These are phyloP conservation scores for Mirounga angustirostris DNA, from an alignment of 2,113 vertebrate species.

Conservation along the genomic window DNA sequence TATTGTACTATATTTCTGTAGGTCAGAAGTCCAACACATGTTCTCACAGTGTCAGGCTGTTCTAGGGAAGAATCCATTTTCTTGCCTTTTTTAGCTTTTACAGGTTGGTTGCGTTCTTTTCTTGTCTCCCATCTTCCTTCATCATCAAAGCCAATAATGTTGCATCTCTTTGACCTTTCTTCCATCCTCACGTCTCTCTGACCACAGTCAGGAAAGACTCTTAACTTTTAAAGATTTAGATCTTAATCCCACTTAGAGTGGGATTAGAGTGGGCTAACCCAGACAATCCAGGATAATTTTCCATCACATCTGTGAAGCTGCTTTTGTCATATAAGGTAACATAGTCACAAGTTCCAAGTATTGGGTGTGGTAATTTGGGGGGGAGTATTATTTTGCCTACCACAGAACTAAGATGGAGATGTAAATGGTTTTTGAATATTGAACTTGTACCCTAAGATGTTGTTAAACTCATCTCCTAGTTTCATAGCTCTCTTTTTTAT, in stretches of 20 bases:
- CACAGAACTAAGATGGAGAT: neutral
- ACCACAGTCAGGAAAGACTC: neutral
- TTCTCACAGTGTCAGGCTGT: neutral
- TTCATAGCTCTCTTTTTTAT: neutral
- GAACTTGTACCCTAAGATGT: neutral
- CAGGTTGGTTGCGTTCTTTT: neutral
- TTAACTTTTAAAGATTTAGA: neutral
- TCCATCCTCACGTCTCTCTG: neutral
- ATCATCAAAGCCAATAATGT: neutral
- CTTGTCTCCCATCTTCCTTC: neutral
- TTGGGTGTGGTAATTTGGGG: neutral
- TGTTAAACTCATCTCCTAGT: neutral
- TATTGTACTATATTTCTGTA: neutral
- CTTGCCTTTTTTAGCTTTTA: neutral
- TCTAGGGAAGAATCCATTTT: neutral
- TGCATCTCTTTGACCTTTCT: neutral
- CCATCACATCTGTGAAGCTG: neutral
- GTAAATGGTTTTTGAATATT: neutral
- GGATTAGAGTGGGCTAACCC: neutral
- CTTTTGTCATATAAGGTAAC: neutral
- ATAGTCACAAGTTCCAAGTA: neutral
- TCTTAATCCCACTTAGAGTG: neutral
- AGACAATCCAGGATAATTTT: neutral
- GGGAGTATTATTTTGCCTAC: neutral
- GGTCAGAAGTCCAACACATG: neutral